Evolutionary conservation across 2,888 invertebrate genomes (phyloP).

Genomic region (Chymomyza procnemis): DNA sequence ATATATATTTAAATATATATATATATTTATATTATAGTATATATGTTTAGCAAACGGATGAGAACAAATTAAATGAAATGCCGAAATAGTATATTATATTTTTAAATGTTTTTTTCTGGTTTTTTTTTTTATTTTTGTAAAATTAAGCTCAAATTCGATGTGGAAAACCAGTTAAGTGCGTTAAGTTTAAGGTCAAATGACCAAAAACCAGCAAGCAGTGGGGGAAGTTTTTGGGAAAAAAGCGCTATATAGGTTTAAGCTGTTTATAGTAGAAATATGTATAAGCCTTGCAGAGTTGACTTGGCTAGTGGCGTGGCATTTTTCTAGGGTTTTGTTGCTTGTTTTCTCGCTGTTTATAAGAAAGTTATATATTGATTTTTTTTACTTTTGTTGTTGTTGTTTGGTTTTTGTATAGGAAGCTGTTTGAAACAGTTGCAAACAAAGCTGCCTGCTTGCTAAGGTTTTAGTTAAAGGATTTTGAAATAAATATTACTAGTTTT

Average conservation of each 20-base stretch:
- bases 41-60: neutral
- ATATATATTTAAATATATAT: neutral
- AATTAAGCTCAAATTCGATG: neutral
- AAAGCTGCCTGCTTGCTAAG: neutral
- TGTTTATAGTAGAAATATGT: neutral
- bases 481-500: constrained; percentile 28
- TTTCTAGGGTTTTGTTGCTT: neutral
- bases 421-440: too few relatives aligned
- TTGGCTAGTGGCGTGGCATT: neutral
- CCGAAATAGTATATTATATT: constrained; percentile 1
- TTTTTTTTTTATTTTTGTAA: constrained; percentile 11
- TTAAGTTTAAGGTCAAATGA: neutral
- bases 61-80: neutral
- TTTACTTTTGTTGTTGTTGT: too few relatives aligned
- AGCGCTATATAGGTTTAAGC: neutral
- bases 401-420: too few relatives aligned
- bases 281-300: neutral
- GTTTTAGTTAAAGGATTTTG: neutral
- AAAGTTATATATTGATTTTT: too few relatives aligned
- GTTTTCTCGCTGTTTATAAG: too few relatives aligned
- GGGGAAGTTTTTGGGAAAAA: neutral
- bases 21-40: constrained; percentile 8
- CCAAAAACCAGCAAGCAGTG: neutral
- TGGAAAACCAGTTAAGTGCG: neutral
- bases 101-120: constrained; percentile 13